phyloP scores from a whole-genome alignment of 2,113 vertebrate genomes.

The Emydura subglobosa region DNA sequence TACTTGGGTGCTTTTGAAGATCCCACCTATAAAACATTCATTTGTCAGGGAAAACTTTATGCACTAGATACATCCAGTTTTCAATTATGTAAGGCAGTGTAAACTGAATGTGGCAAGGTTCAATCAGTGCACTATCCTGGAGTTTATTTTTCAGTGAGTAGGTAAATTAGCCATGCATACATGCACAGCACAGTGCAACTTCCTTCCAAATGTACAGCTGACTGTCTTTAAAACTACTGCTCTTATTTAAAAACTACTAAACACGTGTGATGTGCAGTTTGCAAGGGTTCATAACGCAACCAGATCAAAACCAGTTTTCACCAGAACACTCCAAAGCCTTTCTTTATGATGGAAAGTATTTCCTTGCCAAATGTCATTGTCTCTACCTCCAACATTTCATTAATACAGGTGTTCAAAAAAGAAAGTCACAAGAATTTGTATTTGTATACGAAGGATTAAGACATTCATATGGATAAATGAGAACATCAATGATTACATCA shows the following conservation, averaged over 20 bases:
- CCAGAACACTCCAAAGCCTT: not conserved
- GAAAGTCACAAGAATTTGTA: constrained; percentile 63
- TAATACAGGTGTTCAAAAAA: constrained; percentile 49
- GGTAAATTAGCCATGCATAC: constrained; percentile 52
- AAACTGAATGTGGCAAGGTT: constrained; percentile 62
- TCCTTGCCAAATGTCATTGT: constrained; percentile 49
- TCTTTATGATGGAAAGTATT: constrained; percentile 29
- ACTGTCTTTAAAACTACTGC: constrained; percentile 55
- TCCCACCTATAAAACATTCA: constrained; percentile 7
- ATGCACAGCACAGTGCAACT: constrained; percentile 28
- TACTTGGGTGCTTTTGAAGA: constrained; percentile 3
- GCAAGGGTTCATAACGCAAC: constrained; percentile 57
- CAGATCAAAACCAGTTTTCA: constrained; percentile 67
- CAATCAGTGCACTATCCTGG: constrained; percentile 44
- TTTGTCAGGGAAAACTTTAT: constrained; percentile 23
- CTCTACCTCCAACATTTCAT: constrained; percentile 47
- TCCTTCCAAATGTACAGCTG: constrained; percentile 58
- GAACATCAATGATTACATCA: constrained; percentile 73
- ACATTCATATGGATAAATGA: constrained; percentile 73
- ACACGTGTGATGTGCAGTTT: not conserved
- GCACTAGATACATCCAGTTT: not conserved
- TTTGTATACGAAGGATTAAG: constrained; percentile 68
- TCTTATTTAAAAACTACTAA: constrained; percentile 9
- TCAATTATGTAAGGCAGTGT: not conserved
- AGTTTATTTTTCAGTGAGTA: constrained; percentile 68